These are phyloP conservation scores for Hydractinia symbiolongicarpus DNA, from an alignment of 30 jellyfish, hydroid and myxozoan species.

Conservation along the genomic window DNA sequence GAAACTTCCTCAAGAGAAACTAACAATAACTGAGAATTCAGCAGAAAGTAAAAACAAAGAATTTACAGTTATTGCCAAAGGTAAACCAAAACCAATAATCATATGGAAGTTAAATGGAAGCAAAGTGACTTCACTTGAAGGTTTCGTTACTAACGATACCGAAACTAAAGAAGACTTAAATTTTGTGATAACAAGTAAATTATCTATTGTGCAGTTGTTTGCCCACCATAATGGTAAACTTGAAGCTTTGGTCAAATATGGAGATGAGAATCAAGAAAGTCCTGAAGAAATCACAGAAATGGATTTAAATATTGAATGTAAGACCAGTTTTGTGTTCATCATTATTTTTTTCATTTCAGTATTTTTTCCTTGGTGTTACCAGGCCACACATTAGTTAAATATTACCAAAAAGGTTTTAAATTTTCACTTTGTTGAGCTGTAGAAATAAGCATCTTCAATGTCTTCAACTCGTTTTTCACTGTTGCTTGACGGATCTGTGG, in stretches of 20 bases:
- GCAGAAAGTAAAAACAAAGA: not conserved
- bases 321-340: too few relatives aligned
- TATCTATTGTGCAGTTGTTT: not conserved
- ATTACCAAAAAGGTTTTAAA: too few relatives aligned
- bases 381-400: too few relatives aligned
- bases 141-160: not conserved
- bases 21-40: not conserved
- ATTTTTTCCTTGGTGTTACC: too few relatives aligned
- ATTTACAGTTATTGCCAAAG: slow-evolving; percentile 3
- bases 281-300: not conserved
- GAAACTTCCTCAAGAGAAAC: not conserved
- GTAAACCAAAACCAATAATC: slow-evolving; percentile 19
- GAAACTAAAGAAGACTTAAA: not conserved
- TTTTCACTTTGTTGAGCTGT: too few relatives aligned
- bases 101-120: slow-evolving; percentile 9
- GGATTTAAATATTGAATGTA: not conserved
- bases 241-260: not conserved
- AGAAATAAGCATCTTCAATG: too few relatives aligned
- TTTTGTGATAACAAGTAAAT: not conserved
- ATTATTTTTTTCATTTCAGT: too few relatives aligned
- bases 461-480: too few relatives aligned
- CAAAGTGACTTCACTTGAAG: not conserved
- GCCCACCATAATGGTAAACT: slow-evolving; percentile 13
- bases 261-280: slow-evolving; percentile 11
- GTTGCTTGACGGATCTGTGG: too few relatives aligned